These are phyloP conservation scores for Hydrotaea cyrtoneurina DNA, from an alignment of 2,888 invertebrate genomes.

Conservation along the genomic window DNA sequence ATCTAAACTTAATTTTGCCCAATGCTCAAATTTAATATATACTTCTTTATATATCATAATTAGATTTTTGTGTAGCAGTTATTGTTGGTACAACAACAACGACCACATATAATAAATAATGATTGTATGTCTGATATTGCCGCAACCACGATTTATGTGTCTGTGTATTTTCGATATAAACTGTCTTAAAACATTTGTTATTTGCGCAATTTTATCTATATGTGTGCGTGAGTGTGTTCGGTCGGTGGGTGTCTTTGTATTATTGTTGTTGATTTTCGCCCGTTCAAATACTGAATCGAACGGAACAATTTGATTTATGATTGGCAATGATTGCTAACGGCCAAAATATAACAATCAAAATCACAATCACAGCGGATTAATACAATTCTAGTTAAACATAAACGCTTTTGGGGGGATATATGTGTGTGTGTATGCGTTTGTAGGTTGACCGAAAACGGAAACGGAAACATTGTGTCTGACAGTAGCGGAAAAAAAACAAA, in stretches of 20 bases:
- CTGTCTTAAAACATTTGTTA: neutral
- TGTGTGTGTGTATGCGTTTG: neutral
- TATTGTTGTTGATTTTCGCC: neutral
- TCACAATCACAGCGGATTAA: conserved; percentile 1
- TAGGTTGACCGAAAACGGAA: neutral
- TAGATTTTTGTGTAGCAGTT: neutral
- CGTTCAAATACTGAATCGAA: conserved; percentile 19
- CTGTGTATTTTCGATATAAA: neutral
- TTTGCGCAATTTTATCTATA: neutral
- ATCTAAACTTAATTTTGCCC: neutral
- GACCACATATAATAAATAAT: neutral
- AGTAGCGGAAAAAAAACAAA: conserved; percentile 1
- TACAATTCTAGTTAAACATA: conserved; percentile 12
- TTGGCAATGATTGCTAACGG: conserved; percentile 32
- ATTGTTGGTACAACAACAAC: neutral
- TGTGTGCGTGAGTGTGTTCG: no score
- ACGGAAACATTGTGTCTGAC: no score
- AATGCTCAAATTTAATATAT: neutral
- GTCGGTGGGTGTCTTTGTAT: neutral
- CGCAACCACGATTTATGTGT: neutral
- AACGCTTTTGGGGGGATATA: neutral
- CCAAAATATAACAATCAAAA: conserved; percentile 13
- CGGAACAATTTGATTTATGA: conserved; percentile 50
- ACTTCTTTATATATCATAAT: neutral
- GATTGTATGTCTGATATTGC: neutral